Conservation (phyloP, 1,140 invertebrate species). For the Meloidogyne floridensis region DNA sequence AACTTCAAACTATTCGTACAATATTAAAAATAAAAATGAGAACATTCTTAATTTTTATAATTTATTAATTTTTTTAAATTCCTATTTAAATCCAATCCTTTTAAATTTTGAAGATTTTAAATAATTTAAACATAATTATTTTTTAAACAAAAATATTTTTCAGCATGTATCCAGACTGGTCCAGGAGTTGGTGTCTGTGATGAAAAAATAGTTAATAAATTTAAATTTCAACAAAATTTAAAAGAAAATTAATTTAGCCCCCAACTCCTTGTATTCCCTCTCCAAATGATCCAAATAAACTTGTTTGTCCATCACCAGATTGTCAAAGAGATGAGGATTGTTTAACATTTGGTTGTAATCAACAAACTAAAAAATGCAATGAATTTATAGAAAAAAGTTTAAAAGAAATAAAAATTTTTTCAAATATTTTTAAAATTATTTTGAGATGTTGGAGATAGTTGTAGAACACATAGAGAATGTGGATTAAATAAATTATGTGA, state of each 20-base stretch:
- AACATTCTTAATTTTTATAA: too few species aligned
- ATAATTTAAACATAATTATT: not conserved
- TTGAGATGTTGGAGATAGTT: not conserved
- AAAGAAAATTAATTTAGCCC: not conserved
- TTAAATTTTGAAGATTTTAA: too few species aligned
- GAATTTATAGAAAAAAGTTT: conserved; percentile 10
- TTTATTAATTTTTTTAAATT: too few species aligned
- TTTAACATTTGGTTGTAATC: not conserved
- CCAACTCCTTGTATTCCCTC: too few species aligned
- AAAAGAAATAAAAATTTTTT: not conserved
- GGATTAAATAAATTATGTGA: conserved; percentile 9
- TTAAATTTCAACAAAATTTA: not conserved
- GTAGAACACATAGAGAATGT: conserved; percentile 6
- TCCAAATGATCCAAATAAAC: too few species aligned
- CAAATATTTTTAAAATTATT: not conserved
- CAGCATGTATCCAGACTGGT: too few species aligned
- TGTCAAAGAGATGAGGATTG: not conserved
- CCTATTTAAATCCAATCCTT: too few species aligned
- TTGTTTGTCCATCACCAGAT: too few species aligned
- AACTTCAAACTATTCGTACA: too few species aligned
- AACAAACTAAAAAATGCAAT: conserved; percentile 2
- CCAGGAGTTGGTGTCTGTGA: too few species aligned
- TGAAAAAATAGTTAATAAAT: too few species aligned
- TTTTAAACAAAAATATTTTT: not conserved
- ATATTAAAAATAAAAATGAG: too few species aligned